These are phyloP conservation scores for Lochmaea capreae DNA, from an alignment of 2,888 invertebrate species.

Conservation along the genomic window DNA sequence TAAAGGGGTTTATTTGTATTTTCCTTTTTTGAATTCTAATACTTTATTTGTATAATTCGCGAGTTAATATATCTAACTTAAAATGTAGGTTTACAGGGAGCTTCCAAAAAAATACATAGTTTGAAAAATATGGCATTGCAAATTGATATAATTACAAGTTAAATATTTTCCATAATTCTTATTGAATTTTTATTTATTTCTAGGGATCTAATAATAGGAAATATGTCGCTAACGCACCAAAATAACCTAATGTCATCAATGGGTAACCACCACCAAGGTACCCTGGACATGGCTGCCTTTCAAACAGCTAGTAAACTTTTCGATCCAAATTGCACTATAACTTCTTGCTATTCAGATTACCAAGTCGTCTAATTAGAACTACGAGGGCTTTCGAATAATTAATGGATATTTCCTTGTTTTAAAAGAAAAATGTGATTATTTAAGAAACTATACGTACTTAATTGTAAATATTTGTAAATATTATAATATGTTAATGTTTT, in stretches of 20 bases:
- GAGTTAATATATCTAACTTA: too few species aligned
- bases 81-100: too few species aligned
- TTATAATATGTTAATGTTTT: slow-evolving; percentile 17
- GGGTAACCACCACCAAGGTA: slow-evolving; percentile 55
- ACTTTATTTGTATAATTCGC: too few species aligned
- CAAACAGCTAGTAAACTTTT: slow-evolving; percentile 64
- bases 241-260: slow-evolving; percentile 55
- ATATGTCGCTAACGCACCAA: slow-evolving; percentile 59
- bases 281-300: slow-evolving; percentile 63
- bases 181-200: slow-evolving; percentile 43
- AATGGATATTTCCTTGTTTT: too few species aligned
- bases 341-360: slow-evolving; percentile 62
- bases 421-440: slow-evolving; percentile 1
- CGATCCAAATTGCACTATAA: slow-evolving; percentile 60
- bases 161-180: too few species aligned
- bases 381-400: background rate
- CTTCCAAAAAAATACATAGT: too few species aligned
- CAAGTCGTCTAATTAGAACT: slow-evolving; percentile 51
- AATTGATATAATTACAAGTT: too few species aligned
- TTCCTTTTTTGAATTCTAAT: too few species aligned
- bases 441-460: background rate
- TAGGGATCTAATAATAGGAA: slow-evolving; percentile 63
- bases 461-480: slow-evolving; percentile 18
- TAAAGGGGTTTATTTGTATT: too few species aligned
- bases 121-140: too few species aligned